These are phyloP conservation scores for Hippocampus kuda DNA, from an alignment of 2,797 vertebrate species.

Conservation along the genomic window DNA sequence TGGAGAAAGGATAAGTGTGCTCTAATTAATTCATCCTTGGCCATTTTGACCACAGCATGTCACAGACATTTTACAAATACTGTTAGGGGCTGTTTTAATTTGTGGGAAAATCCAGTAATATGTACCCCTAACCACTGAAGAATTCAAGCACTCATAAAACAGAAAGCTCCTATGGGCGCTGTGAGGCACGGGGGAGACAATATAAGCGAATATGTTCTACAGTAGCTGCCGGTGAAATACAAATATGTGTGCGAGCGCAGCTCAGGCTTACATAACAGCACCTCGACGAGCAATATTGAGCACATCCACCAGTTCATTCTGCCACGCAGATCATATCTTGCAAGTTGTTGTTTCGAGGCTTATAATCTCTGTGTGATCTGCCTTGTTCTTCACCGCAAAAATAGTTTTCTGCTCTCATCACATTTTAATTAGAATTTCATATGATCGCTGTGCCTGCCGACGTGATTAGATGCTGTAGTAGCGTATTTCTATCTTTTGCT, in stretches of 20 bases:
- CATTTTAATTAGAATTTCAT: constrained; percentile 34
- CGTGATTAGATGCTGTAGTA: constrained; percentile 37
- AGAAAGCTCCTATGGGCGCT: not conserved
- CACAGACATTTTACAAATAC: not conserved
- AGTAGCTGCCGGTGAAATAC: constrained; percentile 32
- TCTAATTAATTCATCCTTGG: not conserved
- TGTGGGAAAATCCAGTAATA: constrained; percentile 12
- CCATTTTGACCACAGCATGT: not conserved
- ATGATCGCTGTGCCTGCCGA: constrained; percentile 19
- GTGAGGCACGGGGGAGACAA: not conserved
- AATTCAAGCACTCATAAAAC: not conserved
- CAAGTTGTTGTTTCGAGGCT: not conserved
- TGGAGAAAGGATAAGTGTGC: constrained; percentile 1
- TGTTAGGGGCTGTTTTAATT: not conserved
- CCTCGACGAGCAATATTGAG: constrained; percentile 25
- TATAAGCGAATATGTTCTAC: not conserved
- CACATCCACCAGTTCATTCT: constrained; percentile 32
- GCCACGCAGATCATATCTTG: constrained; percentile 10
- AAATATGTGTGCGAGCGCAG: constrained; percentile 32
- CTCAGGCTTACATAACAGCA: constrained; percentile 45
- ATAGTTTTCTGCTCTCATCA: constrained; percentile 28
- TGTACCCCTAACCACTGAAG: not conserved
- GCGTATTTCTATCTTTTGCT: constrained; percentile 3
- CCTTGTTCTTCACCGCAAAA: constrained; percentile 14
- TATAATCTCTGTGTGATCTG: not conserved